These are phyloP conservation scores for Myotis davidii DNA, from an alignment of 2,113 vertebrate genomes.

Conservation along the genomic window DNA sequence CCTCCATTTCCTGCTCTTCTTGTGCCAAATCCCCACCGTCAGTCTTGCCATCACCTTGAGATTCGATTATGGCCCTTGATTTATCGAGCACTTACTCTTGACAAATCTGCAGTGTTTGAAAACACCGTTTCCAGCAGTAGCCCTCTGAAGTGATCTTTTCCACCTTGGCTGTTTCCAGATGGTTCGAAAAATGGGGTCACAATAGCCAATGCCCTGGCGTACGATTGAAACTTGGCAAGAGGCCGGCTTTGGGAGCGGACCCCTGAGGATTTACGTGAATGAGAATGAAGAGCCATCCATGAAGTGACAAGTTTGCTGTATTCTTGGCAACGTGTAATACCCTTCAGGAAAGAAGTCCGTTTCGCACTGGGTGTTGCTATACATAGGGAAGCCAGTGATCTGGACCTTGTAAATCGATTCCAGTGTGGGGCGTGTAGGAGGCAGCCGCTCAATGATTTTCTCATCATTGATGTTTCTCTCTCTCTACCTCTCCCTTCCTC, in stretches of 20 bases:
- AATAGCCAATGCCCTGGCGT: fast-evolving
- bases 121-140: neutral
- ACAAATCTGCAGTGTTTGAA: neutral
- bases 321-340: neutral
- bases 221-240: fast-evolving
- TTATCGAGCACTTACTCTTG: fast-evolving
- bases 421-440: no score
- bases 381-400: slow-evolving; percentile 59
- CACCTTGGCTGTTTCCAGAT: neutral
- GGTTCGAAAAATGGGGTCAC: neutral
- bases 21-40: neutral
- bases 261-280: neutral
- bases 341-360: neutral
- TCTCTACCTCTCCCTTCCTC: no score
- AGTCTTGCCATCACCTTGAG: fast-evolving
- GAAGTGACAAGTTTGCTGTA: slow-evolving; percentile 34
- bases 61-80: fast-evolving
- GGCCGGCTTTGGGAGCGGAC: neutral
- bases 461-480: no score
- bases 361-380: neutral
- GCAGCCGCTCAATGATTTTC: no score
- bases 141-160: neutral
- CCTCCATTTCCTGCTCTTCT: neutral
- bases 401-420: slow-evolving; percentile 84
- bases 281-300: slow-evolving; percentile 53